Conservation (phyloP, 2,797 vertebrate genomes). For the Falco berigora region DNA sequence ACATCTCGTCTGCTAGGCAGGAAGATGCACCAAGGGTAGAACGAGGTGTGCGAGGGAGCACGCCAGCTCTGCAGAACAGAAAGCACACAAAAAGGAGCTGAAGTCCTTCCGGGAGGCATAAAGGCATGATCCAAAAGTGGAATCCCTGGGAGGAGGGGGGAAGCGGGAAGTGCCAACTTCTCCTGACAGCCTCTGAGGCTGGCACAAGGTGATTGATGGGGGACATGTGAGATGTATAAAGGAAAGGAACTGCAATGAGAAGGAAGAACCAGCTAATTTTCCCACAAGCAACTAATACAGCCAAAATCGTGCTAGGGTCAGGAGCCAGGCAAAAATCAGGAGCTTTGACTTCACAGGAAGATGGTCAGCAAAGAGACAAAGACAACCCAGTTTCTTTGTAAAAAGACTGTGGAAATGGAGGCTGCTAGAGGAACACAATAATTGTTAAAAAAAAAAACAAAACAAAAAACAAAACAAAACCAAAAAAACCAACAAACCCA, state of each 20-base stretch:
- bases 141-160: not conserved
- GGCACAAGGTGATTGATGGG: not conserved
- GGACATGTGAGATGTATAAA: not conserved
- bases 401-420: not conserved
- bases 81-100: rapidly evolving
- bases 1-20: not conserved
- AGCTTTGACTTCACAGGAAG: not conserved
- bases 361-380: not conserved
- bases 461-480: not conserved
- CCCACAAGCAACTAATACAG: not conserved
- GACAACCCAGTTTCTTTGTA: not conserved
- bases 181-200: not conserved
- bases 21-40: not conserved
- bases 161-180: not conserved
- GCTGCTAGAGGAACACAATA: not conserved
- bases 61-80: not conserved
- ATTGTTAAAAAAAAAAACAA: too few species aligned
- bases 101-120: not conserved
- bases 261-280: not conserved
- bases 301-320: not conserved
- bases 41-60: not conserved
- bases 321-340: not conserved
- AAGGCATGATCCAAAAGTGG: not conserved
- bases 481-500: not conserved
- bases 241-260: not conserved